A percentile compares a stretch with the other conserved stretches of the same genome.
phyloP scores from a whole-genome alignment of 1,140 invertebrate genomes.

The Alviniconcha marisindica region DNA sequence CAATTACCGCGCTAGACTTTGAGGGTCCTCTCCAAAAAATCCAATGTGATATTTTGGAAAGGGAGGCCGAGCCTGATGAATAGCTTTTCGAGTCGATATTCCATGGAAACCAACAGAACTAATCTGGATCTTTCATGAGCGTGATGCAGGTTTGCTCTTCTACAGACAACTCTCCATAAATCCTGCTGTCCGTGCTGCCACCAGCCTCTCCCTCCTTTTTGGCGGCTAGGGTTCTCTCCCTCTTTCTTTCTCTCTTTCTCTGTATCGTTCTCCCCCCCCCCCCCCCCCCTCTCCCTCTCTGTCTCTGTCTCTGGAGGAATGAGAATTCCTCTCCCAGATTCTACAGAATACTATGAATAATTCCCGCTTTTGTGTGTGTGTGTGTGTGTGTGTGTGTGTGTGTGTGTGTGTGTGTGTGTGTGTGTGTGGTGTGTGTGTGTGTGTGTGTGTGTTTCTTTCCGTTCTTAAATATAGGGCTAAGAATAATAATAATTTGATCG shows the following conservation, averaged over 20 bases:
- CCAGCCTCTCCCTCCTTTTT: too few relatives aligned
- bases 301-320: background rate
- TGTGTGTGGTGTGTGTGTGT: too few relatives aligned
- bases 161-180: too few relatives aligned
- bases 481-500: too few relatives aligned
- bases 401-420: constrained; percentile 12
- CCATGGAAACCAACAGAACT: background rate
- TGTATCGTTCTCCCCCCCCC: constrained; percentile 18
- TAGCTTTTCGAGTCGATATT: background rate
- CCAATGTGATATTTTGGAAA: too few relatives aligned
- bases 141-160: background rate
- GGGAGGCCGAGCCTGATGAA: too few relatives aligned
- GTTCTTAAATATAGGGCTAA: too few relatives aligned
- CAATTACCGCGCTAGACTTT: too few relatives aligned
- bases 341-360: background rate
- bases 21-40: too few relatives aligned
- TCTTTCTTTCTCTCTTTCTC: constrained; percentile 35
- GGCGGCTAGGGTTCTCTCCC: background rate
- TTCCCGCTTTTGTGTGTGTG: too few relatives aligned
- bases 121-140: background rate
- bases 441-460: too few relatives aligned
- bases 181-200: too few relatives aligned
- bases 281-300: background rate
- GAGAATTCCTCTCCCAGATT: background rate
- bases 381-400: background rate